phyloP scores from a whole-genome alignment of 2,888 invertebrate genomes.

The Trachelus tabidus region DNA sequence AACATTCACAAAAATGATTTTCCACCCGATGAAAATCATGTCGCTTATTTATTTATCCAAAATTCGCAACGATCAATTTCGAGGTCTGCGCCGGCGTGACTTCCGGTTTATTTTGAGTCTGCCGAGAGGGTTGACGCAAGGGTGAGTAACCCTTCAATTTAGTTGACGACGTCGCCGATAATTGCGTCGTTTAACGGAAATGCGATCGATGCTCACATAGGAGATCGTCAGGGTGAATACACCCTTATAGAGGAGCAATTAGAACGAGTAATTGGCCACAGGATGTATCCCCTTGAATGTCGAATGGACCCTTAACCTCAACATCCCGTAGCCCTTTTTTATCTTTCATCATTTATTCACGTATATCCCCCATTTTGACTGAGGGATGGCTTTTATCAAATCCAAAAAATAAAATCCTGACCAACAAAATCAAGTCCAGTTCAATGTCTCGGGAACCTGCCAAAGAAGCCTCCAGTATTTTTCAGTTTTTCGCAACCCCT shows the following conservation, averaged over 20 bases:
- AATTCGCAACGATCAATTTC: neutral
- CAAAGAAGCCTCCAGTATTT: conserved; percentile 71
- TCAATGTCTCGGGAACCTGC: conserved; percentile 66
- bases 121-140: neutral
- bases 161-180: conserved; percentile 20
- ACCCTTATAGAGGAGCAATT: conserved; percentile 27
- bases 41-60: neutral
- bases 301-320: neutral
- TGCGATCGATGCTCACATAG: conserved; percentile 27
- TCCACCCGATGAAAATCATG: neutral
- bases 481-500: conserved; percentile 77
- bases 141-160: neutral
- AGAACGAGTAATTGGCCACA: conserved; percentile 29
- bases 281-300: neutral
- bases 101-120: neutral
- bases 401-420: neutral
- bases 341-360: neutral
- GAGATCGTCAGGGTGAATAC: conserved; percentile 19
- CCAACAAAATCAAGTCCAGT: neutral
- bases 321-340: neutral
- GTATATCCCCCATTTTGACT: too few species aligned
- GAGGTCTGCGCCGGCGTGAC: neutral
- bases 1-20: neutral
- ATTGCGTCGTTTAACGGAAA: conserved; percentile 29
- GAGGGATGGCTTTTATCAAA: too few species aligned